Percentiles rank a stretch among this genome's conserved stretches.
These are phyloP conservation scores for Troilus luridus DNA, from an alignment of 2,888 invertebrate genomes.

Conservation along the genomic window DNA sequence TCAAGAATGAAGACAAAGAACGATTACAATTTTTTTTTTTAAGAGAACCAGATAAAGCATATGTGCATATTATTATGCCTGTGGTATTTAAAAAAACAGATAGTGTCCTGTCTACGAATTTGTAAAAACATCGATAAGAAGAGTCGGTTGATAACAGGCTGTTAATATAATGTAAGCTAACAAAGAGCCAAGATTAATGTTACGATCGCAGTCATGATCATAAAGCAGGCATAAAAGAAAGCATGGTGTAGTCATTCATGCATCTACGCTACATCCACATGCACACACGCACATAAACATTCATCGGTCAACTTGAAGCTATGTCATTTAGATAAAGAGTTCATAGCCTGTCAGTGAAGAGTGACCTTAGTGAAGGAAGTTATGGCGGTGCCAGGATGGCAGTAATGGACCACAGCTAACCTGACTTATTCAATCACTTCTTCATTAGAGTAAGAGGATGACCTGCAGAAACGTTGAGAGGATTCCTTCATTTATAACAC, in stretches of 20 bases:
- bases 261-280: not conserved
- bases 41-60: not conserved
- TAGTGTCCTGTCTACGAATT: too few species aligned
- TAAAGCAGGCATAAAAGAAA: not conserved
- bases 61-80: not conserved
- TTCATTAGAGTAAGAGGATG: not conserved
- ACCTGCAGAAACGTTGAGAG: not conserved
- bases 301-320: not conserved
- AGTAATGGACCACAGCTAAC: not conserved
- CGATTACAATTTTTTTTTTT: not conserved
- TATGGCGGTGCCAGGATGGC: not conserved
- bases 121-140: too few species aligned
- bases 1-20: too few species aligned
- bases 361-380: not conserved
- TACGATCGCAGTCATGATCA: not conserved
- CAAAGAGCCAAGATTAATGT: not conserved
- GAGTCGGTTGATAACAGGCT: not conserved
- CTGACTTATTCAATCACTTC: not conserved
- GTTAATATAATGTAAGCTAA: not conserved
- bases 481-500: not conserved
- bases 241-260: not conserved
- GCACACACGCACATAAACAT: not conserved
- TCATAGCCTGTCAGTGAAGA: slow-evolving; percentile 5
- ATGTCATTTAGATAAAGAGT: slow-evolving; percentile 27
- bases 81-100: too few species aligned